Evolutionary conservation across 92 coral and sea anemone species (phyloP), one percentile per base, ranked within the genome.

Genomic region (Porites divaricata): DNA sequence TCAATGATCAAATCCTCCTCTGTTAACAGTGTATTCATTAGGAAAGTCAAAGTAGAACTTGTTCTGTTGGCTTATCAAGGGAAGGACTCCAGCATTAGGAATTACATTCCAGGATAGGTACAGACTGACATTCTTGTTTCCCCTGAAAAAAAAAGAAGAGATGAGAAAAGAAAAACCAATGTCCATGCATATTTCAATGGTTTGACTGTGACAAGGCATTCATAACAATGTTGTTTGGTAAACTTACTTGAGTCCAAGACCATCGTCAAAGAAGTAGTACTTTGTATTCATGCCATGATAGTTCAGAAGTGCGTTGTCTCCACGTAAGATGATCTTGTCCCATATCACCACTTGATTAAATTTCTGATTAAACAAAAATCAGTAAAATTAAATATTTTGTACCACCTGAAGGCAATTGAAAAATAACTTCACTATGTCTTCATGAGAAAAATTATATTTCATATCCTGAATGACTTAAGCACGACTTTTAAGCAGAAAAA

Each of bases 191-290:
- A 35, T 35, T 4, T 35, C 45, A 35, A 5, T 35, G 45, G 45
- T 35, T 35, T 35, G 45, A 35, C 45, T 4, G 5, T 35, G 12
- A 54, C 14, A 15, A 54, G 59, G 16, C 14, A 54, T 54, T 45
- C 45, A 41, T 22, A 12, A 45, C 10, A 35, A 49, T 67, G 14
- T 24, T 17, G 48, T 57, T 41, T 58, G 12, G 16, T n/a, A 15
- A 41, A 87, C 93, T 80, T 80, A 95, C 99, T 84, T 96, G 64
- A 96, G 89, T 8, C 99, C 99, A 81, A 92, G 67, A 24, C 99
- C 99, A 76, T 96, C 99, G 85, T 96, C 99, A 92, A 96, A 96
- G 92, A 96, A 96, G 91, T 96, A 96, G 79, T 96, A 96, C 76
- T 96, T 95, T 41, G 99, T 92, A 51, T 96, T 96, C 95, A 96